Evolutionary conservation across 2,797 vertebrate species (phyloP).

Genomic region (Ctenosaura bakeri): DNA sequence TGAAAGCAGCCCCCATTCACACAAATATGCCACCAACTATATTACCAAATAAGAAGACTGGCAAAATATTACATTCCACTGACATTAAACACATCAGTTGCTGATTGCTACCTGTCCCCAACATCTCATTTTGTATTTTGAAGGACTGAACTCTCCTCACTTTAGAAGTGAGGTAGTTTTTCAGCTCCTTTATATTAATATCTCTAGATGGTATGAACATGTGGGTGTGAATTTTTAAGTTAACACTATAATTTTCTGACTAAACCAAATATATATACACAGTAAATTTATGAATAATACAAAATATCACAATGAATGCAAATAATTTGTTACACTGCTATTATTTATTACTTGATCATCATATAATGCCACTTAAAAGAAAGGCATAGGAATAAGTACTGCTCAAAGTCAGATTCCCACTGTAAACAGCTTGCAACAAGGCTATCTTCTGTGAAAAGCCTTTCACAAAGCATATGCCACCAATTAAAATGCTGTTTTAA

Average conservation of each 20-base stretch:
- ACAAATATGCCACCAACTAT: too few relatives aligned
- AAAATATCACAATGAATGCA: neutral
- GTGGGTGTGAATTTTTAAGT: neutral
- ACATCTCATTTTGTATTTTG: neutral
- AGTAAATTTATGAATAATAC: neutral
- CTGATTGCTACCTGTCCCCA: neutral
- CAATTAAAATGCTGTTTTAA: neutral
- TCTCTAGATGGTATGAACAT: neutral
- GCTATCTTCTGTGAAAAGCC: neutral
- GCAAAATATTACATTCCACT: too few relatives aligned
- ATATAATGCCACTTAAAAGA: neutral
- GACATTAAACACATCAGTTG: neutral
- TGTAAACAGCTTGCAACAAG: neutral
- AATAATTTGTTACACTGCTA: neutral
- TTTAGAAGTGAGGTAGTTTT: neutral
- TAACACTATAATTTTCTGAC: neutral
- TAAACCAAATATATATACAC: neutral
- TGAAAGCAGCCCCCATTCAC: too few relatives aligned
- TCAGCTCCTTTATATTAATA: neutral
- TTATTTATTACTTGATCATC: neutral
- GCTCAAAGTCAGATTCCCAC: neutral
- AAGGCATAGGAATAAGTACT: neutral
- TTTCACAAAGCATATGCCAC: neutral
- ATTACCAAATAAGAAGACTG: too few relatives aligned
- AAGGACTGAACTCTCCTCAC: neutral